A percentile compares a stretch with the other conserved stretches of the same genome.
Evolutionary conservation across 2,113 vertebrate genomes (phyloP).

Genomic region (Alaudala cheleensis): DNA sequence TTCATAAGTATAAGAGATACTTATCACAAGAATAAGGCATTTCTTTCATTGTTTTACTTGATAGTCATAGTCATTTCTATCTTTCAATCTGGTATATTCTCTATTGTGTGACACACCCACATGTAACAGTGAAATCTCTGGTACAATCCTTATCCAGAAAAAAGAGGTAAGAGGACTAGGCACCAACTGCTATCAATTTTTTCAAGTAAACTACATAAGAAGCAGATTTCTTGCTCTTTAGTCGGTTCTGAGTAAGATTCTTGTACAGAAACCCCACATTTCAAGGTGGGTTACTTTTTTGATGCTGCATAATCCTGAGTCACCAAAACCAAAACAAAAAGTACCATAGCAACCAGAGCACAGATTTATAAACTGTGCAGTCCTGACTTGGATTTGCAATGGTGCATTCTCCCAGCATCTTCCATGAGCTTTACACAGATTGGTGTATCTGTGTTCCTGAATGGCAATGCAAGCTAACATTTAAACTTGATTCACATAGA

Average conservation of each 20-base stretch:
- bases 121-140: neutral
- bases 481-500: neutral
- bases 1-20: neutral
- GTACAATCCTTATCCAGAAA: neutral
- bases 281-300: neutral
- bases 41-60: neutral
- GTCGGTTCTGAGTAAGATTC: neutral
- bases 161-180: neutral
- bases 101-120: neutral
- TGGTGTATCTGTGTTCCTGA: neutral
- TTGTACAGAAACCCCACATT: neutral
- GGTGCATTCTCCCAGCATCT: neutral
- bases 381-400: conserved; percentile 3
- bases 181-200: neutral
- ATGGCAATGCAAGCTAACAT: neutral
- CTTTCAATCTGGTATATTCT: neutral
- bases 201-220: neutral
- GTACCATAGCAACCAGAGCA: conserved; percentile 58
- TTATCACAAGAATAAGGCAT: neutral
- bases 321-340: conserved; percentile 27
- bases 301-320: conserved; percentile 60
- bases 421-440: neutral
- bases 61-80: neutral
- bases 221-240: neutral
- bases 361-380: neutral